A percentile compares a stretch with the other conserved stretches of the same genome.
phyloP scores from a whole-genome alignment of 1,140 invertebrate species.

The Hyphantria cunea region DNA sequence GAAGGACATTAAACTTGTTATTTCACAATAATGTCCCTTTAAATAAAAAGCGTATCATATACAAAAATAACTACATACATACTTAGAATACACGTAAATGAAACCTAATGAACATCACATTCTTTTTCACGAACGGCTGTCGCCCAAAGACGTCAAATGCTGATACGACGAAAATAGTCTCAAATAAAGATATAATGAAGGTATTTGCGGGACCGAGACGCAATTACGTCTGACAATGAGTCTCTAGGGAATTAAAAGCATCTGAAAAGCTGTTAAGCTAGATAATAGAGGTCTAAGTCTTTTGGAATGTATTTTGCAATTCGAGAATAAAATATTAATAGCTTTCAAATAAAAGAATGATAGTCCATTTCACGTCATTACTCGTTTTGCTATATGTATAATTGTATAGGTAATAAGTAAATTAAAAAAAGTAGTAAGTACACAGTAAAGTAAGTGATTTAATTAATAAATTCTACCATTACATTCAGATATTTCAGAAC shows the following conservation, averaged over 20 bases:
- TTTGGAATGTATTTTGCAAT: no score
- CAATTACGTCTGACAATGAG: neutral
- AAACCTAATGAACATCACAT: neutral
- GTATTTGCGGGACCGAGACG: neutral
- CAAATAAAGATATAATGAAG: conserved; percentile 7
- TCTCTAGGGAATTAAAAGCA: neutral
- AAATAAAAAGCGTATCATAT: no score
- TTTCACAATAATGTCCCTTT: no score
- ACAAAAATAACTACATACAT: no score
- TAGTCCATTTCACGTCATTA: no score
- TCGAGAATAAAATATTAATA: neutral
- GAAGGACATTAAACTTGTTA: no score
- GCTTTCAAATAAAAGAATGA: neutral
- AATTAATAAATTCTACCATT: no score
- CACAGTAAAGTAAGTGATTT: no score
- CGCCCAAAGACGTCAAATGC: neutral
- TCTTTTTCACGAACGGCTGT: neutral
- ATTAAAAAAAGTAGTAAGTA: no score
- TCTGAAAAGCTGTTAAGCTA: neutral
- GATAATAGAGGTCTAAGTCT: neutral
- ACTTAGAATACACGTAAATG: neutral
- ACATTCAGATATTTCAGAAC: no score
- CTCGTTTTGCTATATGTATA: no score
- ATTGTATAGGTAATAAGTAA: no score
- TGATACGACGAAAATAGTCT: conserved; percentile 13